Evolutionary conservation across 2,888 invertebrate genomes (phyloP), one percentile per base, ranked within the genome.

Genomic region (Dynastes hyllus): DNA sequence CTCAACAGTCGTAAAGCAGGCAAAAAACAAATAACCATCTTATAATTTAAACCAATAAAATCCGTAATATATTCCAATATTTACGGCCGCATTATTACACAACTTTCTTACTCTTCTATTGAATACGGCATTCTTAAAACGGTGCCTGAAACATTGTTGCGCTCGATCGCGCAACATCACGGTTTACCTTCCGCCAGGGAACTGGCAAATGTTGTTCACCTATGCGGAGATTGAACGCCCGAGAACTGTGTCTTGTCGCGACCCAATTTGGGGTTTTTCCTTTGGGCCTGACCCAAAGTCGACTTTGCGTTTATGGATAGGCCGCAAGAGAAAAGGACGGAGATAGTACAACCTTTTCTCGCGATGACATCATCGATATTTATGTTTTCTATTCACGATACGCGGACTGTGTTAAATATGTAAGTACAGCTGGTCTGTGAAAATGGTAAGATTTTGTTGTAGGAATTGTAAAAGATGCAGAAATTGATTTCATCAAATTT

Each of bases 301-400:
- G 70, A 70, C 70, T 70, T 32, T 8, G 53, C 53, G 16, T 70
- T 70, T 70, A 29, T 13, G 51, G 37, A 37, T 29, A 37, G 11
- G 45, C 11, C 45, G 65, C 13, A n/a, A 70, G 70, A 70, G 53
- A 53, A 4, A 37, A 66, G 40, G 66, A 66, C 37, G 66, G 66
- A 45, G 66, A 55, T 55, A 55, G 37, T 37, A 37, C 51, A 13
- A 51, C 70, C 70, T 70, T 70, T 27, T 70, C 70, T 70, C 27
- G 32, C 29, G 32, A 80, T 81, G 81, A 81, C 81, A 81, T 81
- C 81, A 81, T 79, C 81, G 81, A 81, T 81, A 81, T 81, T 81
- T 81, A 80, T 77, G 80, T 78, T 69, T 51, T 50, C 50, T 55
- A 55, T 55, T n/a, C 22, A 55, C 55, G 55, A 55, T 67, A 76